Evolutionary conservation across 2,888 invertebrate genomes (phyloP).

Genomic region (Ichneumon xanthorius): DNA sequence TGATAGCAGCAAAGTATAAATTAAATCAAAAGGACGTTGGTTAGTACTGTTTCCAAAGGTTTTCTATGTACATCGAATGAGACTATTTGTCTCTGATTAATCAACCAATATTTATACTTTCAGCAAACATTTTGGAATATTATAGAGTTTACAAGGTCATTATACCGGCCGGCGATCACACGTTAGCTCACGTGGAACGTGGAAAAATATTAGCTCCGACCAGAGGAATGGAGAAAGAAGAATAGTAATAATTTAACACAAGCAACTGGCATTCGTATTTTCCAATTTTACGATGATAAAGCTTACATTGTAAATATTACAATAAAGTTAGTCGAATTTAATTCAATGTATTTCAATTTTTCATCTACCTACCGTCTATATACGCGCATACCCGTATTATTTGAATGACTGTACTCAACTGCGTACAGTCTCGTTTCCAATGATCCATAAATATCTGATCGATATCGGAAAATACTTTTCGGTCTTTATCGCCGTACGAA

Average conservation of each 20-base stretch:
- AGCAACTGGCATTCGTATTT: background rate
- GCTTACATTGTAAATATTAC: slow-evolving; percentile 45
- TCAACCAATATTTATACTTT: slow-evolving; percentile 62
- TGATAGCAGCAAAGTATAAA: slow-evolving; percentile 90
- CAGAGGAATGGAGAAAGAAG: background rate
- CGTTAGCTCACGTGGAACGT: background rate
- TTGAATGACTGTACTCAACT: background rate
- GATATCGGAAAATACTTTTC: background rate
- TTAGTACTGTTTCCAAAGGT: slow-evolving; percentile 77
- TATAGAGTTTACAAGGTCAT: slow-evolving; percentile 88
- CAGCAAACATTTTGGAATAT: slow-evolving; percentile 87
- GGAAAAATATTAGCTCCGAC: background rate
- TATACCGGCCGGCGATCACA: background rate
- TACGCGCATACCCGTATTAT: background rate
- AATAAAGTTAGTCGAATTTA: slow-evolving; percentile 58
- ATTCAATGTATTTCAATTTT: background rate
- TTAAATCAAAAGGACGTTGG: slow-evolving; percentile 88
- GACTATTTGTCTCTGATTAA: slow-evolving; percentile 7
- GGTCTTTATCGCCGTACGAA: background rate
- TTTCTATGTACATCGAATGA: background rate
- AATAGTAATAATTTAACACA: background rate
- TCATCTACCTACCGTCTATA: background rate
- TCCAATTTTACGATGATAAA: slow-evolving; percentile 1
- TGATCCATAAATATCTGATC: background rate
- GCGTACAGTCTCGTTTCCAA: background rate